Base-by-base conservation (phyloP, 2,113 vertebrate genomes). In the Tamias sibiricus region DNA sequence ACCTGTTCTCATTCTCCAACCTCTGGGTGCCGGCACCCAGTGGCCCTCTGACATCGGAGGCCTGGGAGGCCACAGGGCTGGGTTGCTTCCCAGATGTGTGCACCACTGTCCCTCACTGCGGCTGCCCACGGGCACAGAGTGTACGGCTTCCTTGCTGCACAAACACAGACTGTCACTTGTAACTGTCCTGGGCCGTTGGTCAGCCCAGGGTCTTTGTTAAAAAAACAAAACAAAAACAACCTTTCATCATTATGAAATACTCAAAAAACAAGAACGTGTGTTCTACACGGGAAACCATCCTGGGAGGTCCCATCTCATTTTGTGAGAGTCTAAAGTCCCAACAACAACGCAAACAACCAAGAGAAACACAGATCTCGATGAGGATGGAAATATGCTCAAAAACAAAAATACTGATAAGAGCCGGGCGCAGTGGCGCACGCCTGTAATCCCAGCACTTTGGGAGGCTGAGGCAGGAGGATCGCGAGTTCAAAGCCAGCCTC, bases 141-240 rank as follows among this genome's bases (percentile, higher is more conserved):
- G 26, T 32, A 42, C 0, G 0, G 66, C 7, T 14, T 6, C 30
- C 40, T 26, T 0, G 0, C 0, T 32, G 19, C 69, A 49, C 66
- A 69, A 6, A 30, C 26, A 7, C 26, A 93, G 40, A 69, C 10
- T 0, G 11, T 54, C 28, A 3, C 19, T n/a, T 49, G 44, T 35
- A 49, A 64, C 74, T 16, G 3, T 42, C 49, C 42, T 30, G 19
- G n/a, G 30, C 3, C 32, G 0, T 26, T 4, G 8, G 64, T 14
- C 71, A 84, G 24, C 14, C n/a, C 1, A 19, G 42, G 9, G n/a
- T 28, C 11, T 49, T 20, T 14, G 40, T 37, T 47, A 42, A 42
- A 57, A 57, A 57, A 47, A 47, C 10, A 87, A 76, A 77, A 54
- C 22, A 54, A 79, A 93, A 40, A 13, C 44, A 49, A 26, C 2